Percentiles rank a stretch among this genome's conserved stretches.
Evolutionary conservation across 2,888 invertebrate species (phyloP).

Genomic region (Trissolcus japonicus): DNA sequence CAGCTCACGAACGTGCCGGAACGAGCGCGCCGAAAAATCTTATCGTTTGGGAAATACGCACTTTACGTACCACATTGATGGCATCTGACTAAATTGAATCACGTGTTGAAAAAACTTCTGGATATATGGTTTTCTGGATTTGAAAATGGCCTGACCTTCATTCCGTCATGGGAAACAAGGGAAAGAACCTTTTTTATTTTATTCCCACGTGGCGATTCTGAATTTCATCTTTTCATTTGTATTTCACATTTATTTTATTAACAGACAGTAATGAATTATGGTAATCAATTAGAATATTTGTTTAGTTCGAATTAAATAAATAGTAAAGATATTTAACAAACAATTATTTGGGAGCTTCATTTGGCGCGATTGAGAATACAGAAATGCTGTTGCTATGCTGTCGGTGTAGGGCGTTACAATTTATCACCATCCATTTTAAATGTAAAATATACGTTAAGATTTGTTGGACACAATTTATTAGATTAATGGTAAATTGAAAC

Average conservation of each 20-base stretch:
- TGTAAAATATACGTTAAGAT: constrained; percentile 18
- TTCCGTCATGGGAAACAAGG: too few species aligned
- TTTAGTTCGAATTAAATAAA: background rate
- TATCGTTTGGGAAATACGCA: constrained; percentile 28
- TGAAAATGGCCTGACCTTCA: too few species aligned
- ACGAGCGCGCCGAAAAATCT: constrained; percentile 47
- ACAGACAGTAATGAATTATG: background rate
- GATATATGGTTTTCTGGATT: background rate
- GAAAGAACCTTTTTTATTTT: too few species aligned
- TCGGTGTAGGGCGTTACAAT: constrained; percentile 9
- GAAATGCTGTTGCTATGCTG: constrained; percentile 25
- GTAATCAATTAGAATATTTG: background rate
- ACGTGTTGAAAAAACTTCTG: background rate
- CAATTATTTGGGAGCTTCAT: background rate
- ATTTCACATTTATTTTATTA: background rate
- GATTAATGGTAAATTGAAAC: constrained; percentile 27
- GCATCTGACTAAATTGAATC: background rate
- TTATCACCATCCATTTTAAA: constrained; percentile 21
- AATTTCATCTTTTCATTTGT: background rate
- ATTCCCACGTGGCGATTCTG: too few species aligned
- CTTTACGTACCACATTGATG: constrained; percentile 1
- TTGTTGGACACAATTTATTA: constrained; percentile 18
- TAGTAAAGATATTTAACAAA: background rate
- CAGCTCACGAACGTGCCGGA: constrained; percentile 56
- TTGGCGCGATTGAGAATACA: background rate